Evolutionary conservation across 1,140 invertebrate species (phyloP).

Genomic region (Nasonia vitripennis): DNA sequence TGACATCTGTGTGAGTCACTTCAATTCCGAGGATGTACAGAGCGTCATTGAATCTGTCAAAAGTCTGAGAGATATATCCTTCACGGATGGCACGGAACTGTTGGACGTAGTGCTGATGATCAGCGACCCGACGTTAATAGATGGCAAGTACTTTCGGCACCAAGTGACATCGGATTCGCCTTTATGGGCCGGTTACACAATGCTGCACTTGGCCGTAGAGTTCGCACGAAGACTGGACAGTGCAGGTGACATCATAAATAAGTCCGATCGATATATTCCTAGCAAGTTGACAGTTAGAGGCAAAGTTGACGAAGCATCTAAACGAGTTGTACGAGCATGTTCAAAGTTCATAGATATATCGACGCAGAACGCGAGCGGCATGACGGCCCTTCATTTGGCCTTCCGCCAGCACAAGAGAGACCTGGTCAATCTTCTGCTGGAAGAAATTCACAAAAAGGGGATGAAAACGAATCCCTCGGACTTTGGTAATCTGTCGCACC

Average conservation of each 20-base stretch:
- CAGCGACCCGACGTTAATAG: background rate
- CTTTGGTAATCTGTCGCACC: background rate
- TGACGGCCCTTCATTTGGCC: slow-evolving; percentile 13
- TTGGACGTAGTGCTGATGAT: background rate
- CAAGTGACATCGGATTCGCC: background rate
- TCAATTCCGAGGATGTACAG: background rate
- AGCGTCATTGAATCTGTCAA: background rate
- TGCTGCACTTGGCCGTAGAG: background rate
- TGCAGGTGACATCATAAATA: background rate
- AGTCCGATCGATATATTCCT: background rate
- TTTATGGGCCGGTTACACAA: background rate
- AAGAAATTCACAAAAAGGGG: too few species aligned
- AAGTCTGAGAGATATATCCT: background rate
- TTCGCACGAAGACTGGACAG: background rate
- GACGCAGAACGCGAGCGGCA: background rate
- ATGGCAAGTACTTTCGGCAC: background rate
- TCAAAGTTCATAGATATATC: background rate
- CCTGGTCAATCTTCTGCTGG: background rate
- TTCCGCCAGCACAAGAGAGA: background rate
- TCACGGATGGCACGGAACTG: background rate
- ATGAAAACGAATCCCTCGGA: background rate
- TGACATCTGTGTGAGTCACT: background rate
- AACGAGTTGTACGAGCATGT: background rate
- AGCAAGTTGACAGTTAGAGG: too few species aligned
- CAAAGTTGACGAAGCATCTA: background rate